These are phyloP conservation scores for Rhopilema esculentum DNA, from an alignment of 30 jellyfish, hydroid and myxozoan species.

Conservation along the genomic window DNA sequence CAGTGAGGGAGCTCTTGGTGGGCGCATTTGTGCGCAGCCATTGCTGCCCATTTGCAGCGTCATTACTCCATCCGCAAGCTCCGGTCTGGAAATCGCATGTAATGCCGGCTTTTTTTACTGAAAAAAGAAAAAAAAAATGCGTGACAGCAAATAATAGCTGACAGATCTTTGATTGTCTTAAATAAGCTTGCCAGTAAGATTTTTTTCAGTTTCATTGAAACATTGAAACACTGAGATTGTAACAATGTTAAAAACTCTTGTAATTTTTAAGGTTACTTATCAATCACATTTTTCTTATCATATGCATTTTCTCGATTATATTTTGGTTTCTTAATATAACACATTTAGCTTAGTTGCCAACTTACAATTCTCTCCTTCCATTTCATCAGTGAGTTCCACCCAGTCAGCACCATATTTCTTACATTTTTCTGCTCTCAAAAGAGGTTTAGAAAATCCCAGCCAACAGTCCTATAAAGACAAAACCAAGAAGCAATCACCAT, in stretches of 20 bases:
- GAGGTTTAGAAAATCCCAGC: neutral
- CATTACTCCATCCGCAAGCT: conserved; percentile 90
- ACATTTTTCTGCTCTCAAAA: conserved; percentile 23
- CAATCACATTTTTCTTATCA: too few species aligned
- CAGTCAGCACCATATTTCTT: conserved; percentile 24
- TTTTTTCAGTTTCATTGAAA: too few species aligned
- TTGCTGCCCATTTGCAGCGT: conserved; percentile 24
- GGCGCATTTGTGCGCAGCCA: conserved; percentile 77
- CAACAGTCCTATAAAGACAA: conserved; percentile 28
- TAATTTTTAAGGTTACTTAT: too few species aligned
- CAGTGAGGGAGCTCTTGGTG: conserved; percentile 81
- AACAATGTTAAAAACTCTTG: too few species aligned
- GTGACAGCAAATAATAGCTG: neutral
- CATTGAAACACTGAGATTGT: too few species aligned
- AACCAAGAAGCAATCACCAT: neutral
- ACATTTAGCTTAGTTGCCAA: neutral
- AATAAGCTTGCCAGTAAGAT: too few species aligned
- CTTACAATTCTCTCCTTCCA: conserved; percentile 34
- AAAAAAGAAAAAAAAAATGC: neutral
- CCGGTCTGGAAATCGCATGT: conserved; percentile 81
- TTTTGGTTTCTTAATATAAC: too few species aligned
- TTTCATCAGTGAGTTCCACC: conserved; percentile 16
- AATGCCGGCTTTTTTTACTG: conserved; percentile 53
- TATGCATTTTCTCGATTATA: too few species aligned
- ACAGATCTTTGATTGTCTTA: too few species aligned